Evolutionary conservation across 2,888 invertebrate species (phyloP).

Genomic region (Tryphoninae sp.): DNA sequence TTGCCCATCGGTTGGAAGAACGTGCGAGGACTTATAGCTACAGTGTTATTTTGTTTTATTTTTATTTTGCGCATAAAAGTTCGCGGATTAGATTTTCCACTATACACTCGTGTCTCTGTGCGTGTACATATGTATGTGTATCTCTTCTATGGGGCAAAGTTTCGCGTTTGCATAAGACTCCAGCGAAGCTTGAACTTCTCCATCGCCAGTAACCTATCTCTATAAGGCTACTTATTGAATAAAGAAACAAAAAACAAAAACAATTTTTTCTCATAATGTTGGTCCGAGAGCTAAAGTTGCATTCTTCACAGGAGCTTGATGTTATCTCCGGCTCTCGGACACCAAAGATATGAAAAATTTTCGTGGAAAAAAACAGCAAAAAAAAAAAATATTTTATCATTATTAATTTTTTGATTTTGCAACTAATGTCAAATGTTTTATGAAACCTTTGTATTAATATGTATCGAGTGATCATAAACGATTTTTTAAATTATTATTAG

Average conservation of each 20-base stretch:
- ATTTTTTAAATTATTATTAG: background rate
- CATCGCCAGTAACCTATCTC: background rate
- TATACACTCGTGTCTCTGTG: background rate
- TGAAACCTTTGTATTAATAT: no score
- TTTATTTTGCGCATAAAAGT: background rate
- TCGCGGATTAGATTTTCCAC: constrained; percentile 27
- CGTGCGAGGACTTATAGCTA: background rate
- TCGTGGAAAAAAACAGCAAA: no score
- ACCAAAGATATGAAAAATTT: no score
- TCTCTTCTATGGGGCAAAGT: background rate
- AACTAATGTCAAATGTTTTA: no score
- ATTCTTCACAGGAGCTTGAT: background rate
- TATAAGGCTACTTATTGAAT: constrained; percentile 3
- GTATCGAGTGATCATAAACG: no score
- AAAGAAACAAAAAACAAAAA: background rate
- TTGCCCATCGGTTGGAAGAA: background rate
- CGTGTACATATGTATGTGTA: background rate
- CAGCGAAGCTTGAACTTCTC: background rate
- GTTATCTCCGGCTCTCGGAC: no score
- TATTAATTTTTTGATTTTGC: no score
- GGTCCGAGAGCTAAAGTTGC: background rate
- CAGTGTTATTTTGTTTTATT: background rate
- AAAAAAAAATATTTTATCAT: no score
- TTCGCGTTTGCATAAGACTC: background rate
- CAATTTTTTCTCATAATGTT: background rate